Percentiles rank a stretch among this genome's conserved stretches.
These are phyloP conservation scores for Siniperca scherzeri DNA, from an alignment of 2,797 vertebrate species.

Conservation along the genomic window DNA sequence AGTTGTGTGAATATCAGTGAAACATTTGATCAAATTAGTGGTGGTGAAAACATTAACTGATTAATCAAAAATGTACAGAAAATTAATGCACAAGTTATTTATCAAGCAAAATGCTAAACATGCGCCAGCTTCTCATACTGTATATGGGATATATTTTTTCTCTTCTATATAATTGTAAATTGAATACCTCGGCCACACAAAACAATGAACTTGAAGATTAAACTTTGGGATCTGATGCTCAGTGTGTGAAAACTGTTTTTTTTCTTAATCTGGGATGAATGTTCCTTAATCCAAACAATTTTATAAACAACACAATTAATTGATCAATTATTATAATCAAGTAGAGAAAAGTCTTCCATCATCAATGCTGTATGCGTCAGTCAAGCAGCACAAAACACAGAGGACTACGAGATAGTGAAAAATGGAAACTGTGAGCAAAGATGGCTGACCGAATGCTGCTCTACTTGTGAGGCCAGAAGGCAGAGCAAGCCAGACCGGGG, in stretches of 20 bases:
- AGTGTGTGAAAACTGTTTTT: background rate
- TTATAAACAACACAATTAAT: background rate
- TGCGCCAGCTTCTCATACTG: background rate
- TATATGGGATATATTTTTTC: background rate
- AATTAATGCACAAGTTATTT: background rate
- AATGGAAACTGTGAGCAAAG: constrained; percentile 42
- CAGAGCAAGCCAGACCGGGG: constrained; percentile 5
- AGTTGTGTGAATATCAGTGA: background rate
- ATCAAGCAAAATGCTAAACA: background rate
- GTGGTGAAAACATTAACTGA: background rate
- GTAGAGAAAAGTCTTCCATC: background rate
- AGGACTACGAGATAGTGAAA: constrained; percentile 32
- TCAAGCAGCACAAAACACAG: constrained; percentile 28
- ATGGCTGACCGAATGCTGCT: constrained; percentile 33
- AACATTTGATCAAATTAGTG: constrained; percentile 4
- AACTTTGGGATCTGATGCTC: background rate
- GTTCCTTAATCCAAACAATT: background rate
- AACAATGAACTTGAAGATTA: background rate
- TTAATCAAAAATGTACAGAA: background rate
- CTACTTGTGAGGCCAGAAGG: constrained; percentile 57
- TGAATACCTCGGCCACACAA: background rate
- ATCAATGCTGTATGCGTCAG: background rate
- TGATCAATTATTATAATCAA: background rate
- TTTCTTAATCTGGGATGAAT: background rate
- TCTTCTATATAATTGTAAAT: background rate